A percentile compares a stretch with the other conserved stretches of the same genome.
Evolutionary conservation across 1,140 invertebrate species (phyloP).

Genomic region (Macrosteles quadrilineatus): DNA sequence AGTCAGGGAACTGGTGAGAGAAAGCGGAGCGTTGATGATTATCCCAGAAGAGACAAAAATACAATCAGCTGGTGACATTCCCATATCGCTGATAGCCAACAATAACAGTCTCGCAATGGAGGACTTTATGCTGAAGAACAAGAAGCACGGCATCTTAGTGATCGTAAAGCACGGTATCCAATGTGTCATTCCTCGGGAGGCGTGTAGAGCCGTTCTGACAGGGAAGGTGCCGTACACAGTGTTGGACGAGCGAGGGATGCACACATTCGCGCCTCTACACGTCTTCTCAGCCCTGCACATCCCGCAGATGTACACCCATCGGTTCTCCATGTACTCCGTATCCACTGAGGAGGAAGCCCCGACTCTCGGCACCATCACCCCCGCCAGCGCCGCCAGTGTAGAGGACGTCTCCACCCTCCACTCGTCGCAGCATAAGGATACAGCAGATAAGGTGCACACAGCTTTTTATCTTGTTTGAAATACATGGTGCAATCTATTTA

Average conservation of each 20-base stretch:
- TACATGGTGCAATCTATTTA: constrained; percentile 27
- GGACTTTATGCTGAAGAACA: constrained; percentile 66
- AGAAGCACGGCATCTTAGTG: constrained; percentile 58
- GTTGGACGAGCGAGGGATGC: constrained; percentile 73
- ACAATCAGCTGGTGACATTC: constrained; percentile 64
- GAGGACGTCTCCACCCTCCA: constrained; percentile 29
- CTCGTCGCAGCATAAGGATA: too few species aligned
- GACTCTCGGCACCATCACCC: constrained; percentile 11
- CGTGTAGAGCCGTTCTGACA: constrained; percentile 68
- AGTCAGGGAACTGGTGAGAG: constrained; percentile 65
- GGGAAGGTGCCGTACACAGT: constrained; percentile 75
- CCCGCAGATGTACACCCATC: constrained; percentile 61
- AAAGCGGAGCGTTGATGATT: constrained; percentile 70
- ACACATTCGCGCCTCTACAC: constrained; percentile 73
- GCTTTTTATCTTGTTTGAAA: neutral
- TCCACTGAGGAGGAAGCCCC: constrained; percentile 27
- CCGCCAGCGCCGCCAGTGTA: constrained; percentile 31
- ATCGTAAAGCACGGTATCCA: constrained; percentile 76
- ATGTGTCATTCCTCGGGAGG: constrained; percentile 73
- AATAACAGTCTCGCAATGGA: constrained; percentile 73
- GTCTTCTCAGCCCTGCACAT: constrained; percentile 69
- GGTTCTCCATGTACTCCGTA: constrained; percentile 43
- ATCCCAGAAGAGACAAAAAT: constrained; percentile 58
- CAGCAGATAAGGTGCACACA: too few species aligned
- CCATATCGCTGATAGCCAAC: constrained; percentile 61